A percentile compares a stretch with the other conserved stretches of the same genome.
phyloP scores from a whole-genome alignment of 2,113 vertebrate genomes.

The Alexandromys fortis region DNA sequence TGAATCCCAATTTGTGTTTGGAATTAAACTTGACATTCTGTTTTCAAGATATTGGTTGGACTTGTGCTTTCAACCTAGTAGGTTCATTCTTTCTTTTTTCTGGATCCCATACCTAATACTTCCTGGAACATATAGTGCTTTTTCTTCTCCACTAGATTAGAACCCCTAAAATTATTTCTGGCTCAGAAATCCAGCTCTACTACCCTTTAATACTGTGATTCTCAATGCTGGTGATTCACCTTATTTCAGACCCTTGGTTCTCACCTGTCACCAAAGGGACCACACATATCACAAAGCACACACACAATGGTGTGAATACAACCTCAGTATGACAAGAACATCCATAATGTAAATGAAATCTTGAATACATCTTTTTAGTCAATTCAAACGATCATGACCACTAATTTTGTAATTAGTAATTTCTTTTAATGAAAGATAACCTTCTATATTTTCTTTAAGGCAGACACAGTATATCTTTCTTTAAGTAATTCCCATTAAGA shows the following conservation, averaged over 20 bases:
- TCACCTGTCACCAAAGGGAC: background rate
- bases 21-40: background rate
- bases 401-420: background rate
- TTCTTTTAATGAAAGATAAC: constrained; percentile 34
- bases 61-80: background rate
- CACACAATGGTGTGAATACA: background rate
- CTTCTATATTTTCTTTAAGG: background rate
- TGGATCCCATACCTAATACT: background rate
- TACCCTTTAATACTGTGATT: background rate
- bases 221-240: background rate
- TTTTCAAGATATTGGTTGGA: background rate
- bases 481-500: constrained; percentile 13
- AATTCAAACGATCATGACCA: background rate
- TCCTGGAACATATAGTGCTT: background rate
- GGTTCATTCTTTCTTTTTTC: background rate
- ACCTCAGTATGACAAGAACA: background rate
- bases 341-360: background rate
- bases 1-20: background rate
- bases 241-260: background rate
- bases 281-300: background rate
- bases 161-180: background rate
- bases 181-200: background rate
- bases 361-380: background rate
- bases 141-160: background rate
- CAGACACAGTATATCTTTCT: constrained; percentile 13